Conservation (phyloP, 1,140 invertebrate genomes). For the Sipha flava region DNA sequence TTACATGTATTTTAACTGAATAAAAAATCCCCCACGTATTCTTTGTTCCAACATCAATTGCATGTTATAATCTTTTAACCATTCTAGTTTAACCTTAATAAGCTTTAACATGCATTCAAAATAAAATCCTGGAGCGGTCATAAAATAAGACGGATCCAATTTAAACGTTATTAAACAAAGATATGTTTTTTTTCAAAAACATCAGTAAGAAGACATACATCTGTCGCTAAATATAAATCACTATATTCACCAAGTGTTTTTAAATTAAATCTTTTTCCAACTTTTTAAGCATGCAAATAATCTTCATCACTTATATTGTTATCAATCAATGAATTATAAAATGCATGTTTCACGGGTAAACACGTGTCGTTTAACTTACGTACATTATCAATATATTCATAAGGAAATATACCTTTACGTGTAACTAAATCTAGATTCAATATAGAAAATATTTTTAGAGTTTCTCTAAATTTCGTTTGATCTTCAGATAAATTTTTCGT, state of each 20-base stretch:
- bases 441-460: background rate
- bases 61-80: conserved; percentile 46
- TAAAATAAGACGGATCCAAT: background rate
- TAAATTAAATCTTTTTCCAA: background rate
- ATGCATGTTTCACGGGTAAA: conserved; percentile 41
- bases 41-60: conserved; percentile 41
- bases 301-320: conserved; percentile 41
- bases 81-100: background rate
- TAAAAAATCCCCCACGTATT: conserved; percentile 40
- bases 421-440: conserved; percentile 27
- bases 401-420: conserved; percentile 40
- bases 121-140: background rate
- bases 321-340: conserved; percentile 43
- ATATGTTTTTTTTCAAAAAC: background rate
- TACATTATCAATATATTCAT: conserved; percentile 38
- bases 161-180: background rate
- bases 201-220: background rate
- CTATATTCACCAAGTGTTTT: background rate
- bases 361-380: conserved; percentile 39
- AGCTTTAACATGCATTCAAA: background rate
- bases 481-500: too few relatives aligned
- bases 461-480: background rate
- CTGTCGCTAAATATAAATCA: background rate
- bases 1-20: conserved; percentile 43
- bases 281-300: conserved; percentile 42